Conservation (phyloP, 2,888 invertebrate genomes). For the Pardosa pseudoannulata region DNA sequence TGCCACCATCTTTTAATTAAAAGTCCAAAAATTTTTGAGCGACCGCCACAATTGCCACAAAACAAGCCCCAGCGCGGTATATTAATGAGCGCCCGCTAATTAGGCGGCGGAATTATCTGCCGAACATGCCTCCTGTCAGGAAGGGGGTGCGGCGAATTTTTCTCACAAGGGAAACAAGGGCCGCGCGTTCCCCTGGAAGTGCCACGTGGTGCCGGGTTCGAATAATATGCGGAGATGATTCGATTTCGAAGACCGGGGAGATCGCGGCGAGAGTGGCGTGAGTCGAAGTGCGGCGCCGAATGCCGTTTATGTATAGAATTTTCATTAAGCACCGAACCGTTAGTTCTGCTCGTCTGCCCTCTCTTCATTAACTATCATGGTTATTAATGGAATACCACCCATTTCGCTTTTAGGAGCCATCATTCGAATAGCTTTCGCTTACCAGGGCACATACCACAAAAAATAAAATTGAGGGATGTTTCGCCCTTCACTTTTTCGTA, state of each 20-base stretch:
- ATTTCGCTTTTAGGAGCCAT: too few relatives aligned
- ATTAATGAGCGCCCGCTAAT: constrained; percentile 68
- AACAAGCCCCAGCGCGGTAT: constrained; percentile 32
- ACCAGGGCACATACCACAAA: too few relatives aligned
- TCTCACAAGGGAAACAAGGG: constrained; percentile 52
- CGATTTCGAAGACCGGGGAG: background rate
- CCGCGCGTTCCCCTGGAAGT: background rate
- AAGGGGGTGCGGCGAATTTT: constrained; percentile 43
- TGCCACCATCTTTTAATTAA: constrained; percentile 16
- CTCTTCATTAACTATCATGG: too few relatives aligned
- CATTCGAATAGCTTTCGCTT: too few relatives aligned
- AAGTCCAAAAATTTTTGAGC: constrained; percentile 22
- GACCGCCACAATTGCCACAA: constrained; percentile 3
- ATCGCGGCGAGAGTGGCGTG: background rate
- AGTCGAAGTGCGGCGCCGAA: constrained; percentile 13
- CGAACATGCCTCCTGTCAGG: constrained; percentile 56
- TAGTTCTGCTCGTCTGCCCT: too few relatives aligned
- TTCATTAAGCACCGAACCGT: too few relatives aligned
- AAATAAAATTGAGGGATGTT: too few relatives aligned
- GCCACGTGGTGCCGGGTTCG: constrained; percentile 41
- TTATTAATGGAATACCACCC: too few relatives aligned
- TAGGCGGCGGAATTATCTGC: constrained; percentile 55
- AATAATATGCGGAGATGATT: constrained; percentile 48
- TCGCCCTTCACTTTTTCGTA: too few relatives aligned
- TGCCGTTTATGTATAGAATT: too few relatives aligned